Evolutionary conservation across 2,113 vertebrate species (phyloP), one percentile per base, ranked within the genome.

Genomic region (Eonycteris spelaea): DNA sequence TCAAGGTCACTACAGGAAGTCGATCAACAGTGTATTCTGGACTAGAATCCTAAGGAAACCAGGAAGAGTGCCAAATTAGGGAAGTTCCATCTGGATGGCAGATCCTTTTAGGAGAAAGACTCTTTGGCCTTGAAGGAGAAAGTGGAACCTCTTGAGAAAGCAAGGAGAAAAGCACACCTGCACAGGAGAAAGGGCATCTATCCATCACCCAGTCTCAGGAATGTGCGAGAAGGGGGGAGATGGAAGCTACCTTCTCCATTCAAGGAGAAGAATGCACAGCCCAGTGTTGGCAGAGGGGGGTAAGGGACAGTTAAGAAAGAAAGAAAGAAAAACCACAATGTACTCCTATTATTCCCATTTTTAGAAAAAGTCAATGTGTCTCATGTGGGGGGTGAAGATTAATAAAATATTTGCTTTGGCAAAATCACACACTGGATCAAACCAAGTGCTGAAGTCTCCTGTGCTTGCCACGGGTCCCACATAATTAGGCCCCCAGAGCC

Each of bases 401-500:
- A 96, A 94, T 95, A 80, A 95, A 97, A 94, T 97, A 94, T 94
- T 97, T 98, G 91, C 91, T 96, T 93, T 97, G 96, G 97, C 96
- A 96, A 96, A 95, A 96, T 63, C 16, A 6, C 63, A 96, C 74
- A 28, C 55, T 55, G 82, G 95, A 95, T 80, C 90, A 63, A 97
- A 97, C 45, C 88, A 96, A 93, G 88, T 1, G 1, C 86, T 94
- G 43, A 96, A 97, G 91, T 97, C 80, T 80, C 85, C 86, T 96
- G 45, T 89, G 63, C 73, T 61, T 84, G 94, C 90, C 91, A 67
- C 59, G 91, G 95, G 91, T 88, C 91, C 84, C 91, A 79, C 21
- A 55, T 94, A 94, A 96, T 96, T 89, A 95, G 90, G 87, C 30
- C 80, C 86, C 85, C 61, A 97, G 94, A 96, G 92, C 78, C 55